Conservation (phyloP, 2,113 vertebrate species). For the Lichenostomus cassidix region DNA sequence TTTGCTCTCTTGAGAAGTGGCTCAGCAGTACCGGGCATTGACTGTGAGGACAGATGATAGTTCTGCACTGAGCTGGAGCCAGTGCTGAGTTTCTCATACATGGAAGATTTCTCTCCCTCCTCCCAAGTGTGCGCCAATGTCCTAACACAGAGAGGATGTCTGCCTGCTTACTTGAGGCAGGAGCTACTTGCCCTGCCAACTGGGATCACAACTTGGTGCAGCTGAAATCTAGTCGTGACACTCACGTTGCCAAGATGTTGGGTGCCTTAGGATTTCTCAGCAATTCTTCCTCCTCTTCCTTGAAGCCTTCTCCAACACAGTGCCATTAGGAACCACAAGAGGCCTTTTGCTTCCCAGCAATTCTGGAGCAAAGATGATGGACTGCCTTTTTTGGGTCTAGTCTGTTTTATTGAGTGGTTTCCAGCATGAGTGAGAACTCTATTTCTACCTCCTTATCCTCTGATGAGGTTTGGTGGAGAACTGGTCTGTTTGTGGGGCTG, state of each 20-base stretch:
- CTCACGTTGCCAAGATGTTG: neutral
- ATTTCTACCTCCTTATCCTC: neutral
- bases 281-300: neutral
- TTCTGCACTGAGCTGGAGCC: neutral
- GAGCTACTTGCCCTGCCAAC: neutral
- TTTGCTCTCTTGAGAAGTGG: neutral
- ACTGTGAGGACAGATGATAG: neutral
- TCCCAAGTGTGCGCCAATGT: neutral
- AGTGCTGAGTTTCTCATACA: neutral
- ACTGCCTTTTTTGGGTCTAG: neutral
- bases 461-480: neutral
- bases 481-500: neutral
- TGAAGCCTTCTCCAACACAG: neutral
- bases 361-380: neutral
- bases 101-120: neutral
- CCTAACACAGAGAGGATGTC: neutral
- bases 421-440: neutral
- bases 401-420: neutral
- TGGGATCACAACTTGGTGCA: neutral
- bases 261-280: constrained; percentile 12
- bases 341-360: neutral
- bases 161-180: neutral
- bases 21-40: neutral
- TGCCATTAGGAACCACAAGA: neutral
- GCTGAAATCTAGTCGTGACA: neutral